These are phyloP conservation scores for Scolopax bukidnonensis DNA, from an alignment of 2,797 vertebrate species.

Conservation along the genomic window DNA sequence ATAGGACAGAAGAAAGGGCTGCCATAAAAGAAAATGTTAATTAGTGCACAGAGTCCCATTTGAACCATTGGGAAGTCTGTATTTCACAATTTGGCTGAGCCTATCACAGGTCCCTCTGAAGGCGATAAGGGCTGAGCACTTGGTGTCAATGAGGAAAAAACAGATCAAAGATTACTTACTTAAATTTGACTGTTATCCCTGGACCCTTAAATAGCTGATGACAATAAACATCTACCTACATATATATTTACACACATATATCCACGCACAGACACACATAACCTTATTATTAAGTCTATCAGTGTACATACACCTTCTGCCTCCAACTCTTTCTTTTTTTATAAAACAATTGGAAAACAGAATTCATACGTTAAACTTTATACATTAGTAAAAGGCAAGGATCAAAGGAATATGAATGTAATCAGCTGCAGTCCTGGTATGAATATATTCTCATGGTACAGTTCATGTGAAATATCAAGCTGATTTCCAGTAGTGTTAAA, in stretches of 20 bases:
- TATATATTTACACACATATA: background rate
- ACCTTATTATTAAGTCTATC: background rate
- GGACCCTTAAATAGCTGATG: background rate
- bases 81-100: background rate
- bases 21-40: slow-evolving; percentile 75
- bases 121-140: background rate
- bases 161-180: background rate
- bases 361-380: background rate
- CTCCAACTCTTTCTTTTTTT: background rate
- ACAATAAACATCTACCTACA: background rate
- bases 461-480: background rate
- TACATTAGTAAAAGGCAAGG: background rate
- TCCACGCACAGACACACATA: background rate
- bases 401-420: background rate
- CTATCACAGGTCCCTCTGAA: background rate
- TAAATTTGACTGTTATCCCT: background rate
- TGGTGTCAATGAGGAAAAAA: background rate
- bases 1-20: slow-evolving; percentile 70
- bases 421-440: background rate
- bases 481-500: slow-evolving; percentile 22
- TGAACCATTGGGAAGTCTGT: slow-evolving; percentile 2
- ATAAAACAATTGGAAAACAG: background rate
- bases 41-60: slow-evolving; percentile 31
- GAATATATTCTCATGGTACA: background rate
- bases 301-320: background rate